phyloP scores from a whole-genome alignment of 2,797 vertebrate genomes.

The Chelidonichthys spinosus region DNA sequence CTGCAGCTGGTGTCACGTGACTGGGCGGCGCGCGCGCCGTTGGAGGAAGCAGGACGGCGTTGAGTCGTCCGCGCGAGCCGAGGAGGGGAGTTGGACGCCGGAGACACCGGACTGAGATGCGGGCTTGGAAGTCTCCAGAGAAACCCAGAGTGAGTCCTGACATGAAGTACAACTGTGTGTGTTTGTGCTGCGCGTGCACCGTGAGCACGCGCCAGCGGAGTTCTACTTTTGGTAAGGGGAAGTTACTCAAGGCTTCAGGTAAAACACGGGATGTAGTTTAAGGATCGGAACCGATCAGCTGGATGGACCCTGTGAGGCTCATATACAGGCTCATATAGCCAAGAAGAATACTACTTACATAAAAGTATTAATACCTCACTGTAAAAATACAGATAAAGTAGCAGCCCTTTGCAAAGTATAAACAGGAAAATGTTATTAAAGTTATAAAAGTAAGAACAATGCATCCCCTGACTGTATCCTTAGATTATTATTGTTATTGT shows the following conservation, averaged over 20 bases:
- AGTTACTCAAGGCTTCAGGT: background rate
- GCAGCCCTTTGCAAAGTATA: background rate
- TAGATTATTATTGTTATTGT: background rate
- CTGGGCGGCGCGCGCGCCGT: background rate
- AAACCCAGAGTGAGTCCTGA: conserved; percentile 43
- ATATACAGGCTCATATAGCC: background rate
- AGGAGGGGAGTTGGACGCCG: background rate
- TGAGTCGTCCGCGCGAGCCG: background rate
- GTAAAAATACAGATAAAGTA: background rate
- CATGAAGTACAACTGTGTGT: background rate
- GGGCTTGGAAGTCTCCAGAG: background rate
- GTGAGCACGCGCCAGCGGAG: conserved; percentile 36
- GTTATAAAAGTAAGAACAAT: background rate
- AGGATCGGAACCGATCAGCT: conserved; percentile 19
- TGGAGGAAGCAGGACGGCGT: conserved; percentile 34
- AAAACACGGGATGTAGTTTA: conserved; percentile 21
- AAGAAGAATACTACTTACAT: background rate
- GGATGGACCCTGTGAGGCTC: background rate
- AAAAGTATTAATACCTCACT: background rate
- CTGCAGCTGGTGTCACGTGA: conserved; percentile 66
- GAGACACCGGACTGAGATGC: conserved; percentile 13
- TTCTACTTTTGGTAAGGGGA: conserved; percentile 2
- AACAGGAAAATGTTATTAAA: background rate
- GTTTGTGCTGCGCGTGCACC: background rate
- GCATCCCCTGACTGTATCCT: background rate